Conservation (phyloP, 2,113 vertebrate species). For the Carassius auratus region DNA sequence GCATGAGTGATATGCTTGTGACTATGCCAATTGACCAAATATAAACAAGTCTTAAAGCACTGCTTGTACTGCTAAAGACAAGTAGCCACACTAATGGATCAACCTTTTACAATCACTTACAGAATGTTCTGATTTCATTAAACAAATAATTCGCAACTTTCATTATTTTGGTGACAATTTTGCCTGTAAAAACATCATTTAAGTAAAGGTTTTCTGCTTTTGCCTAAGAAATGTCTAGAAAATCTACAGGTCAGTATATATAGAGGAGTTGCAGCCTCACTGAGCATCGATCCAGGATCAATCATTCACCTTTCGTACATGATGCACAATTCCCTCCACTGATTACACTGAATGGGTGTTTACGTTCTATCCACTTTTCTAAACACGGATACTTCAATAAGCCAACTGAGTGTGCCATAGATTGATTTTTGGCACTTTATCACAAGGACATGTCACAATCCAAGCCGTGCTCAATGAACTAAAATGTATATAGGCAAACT, state of each 20-base stretch:
- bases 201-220: not conserved
- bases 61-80: not conserved
- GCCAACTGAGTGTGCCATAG: constrained; percentile 23
- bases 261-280: not conserved
- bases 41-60: not conserved
- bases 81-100: not conserved
- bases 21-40: not conserved
- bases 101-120: not conserved
- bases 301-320: constrained; percentile 31
- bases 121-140: not conserved
- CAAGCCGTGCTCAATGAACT: constrained; percentile 52
- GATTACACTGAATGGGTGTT: constrained; percentile 47
- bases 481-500: constrained; percentile 38
- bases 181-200: not conserved
- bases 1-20: not conserved
- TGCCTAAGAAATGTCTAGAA: not conserved
- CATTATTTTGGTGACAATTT: not conserved
- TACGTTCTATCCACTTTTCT: constrained; percentile 41
- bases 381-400: constrained; percentile 35
- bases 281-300: constrained; percentile 30
- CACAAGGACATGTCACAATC: constrained; percentile 27
- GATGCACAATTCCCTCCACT: constrained; percentile 42
- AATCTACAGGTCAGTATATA: not conserved
- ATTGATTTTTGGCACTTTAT: constrained; percentile 52
- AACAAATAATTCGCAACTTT: not conserved